Base-by-base conservation (phyloP, 2,797 vertebrate species). In the Manis javanica region DNA sequence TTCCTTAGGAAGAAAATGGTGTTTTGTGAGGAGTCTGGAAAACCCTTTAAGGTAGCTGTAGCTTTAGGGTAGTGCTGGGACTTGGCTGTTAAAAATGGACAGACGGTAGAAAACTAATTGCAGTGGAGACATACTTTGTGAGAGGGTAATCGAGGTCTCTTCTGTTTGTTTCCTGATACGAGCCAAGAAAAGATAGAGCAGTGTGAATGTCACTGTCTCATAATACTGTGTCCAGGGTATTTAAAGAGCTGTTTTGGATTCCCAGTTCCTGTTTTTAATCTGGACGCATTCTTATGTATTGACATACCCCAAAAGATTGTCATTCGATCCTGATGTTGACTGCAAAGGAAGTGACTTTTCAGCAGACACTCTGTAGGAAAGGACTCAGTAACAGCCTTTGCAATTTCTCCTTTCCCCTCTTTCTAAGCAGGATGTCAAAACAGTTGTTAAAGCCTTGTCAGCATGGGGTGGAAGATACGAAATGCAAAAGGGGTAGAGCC, bases 381-480 rank as follows among this genome's bases (percentile, higher is more conserved):
- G 55, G 59, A 75, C 90, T 92, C 83, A 51, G 59, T 53, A 83
- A 79, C 29, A 90, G 77, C 90, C 34, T 78, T 79, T 81, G 94
- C 74, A 72, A 11, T 93, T 91, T 91, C 39, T 96, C 55, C 79
- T 92, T 89, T 87, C 42, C 42, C 29, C 1, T 57, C 66, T 85
- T 95, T 93, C 37, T 78, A 66, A 95, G 77, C 34, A 94, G 53
- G 61, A 90, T 97, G 87, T 91, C 59, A 95, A 95, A 96, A 77
- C 59, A 92, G 10, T 49, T 86, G 81, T 92, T 81, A 49, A 53
- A 89, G n/a, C 86, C 34, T 66, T 86, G 51, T 92, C 49, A 66
- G 68, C 74, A 23, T 7, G 57, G 39, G 39, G 46, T 37, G 26
- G 29, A 81, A 90, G 21, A 83, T 51, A 87, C n/a, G 55, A 92